phyloP scores from a whole-genome alignment of 92 coral and sea anemone species.

The Desmophyllum pertusum region DNA sequence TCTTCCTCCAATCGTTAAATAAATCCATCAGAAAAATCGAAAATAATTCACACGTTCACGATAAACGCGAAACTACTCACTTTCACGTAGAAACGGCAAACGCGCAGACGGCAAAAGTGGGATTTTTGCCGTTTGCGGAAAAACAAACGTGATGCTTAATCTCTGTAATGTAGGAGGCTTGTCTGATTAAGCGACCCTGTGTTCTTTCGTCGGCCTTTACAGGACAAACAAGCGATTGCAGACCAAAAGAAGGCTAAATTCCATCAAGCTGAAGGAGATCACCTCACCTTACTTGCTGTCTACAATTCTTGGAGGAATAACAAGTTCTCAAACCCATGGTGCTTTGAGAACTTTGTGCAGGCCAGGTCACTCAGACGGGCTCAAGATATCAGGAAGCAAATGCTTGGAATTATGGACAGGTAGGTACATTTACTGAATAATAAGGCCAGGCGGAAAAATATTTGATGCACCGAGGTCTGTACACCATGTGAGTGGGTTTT shows the following conservation, averaged over 20 bases:
- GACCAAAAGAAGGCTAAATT: slow-evolving; percentile 99
- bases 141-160: too few species aligned
- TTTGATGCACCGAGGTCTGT: too few species aligned
- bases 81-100: too few species aligned
- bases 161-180: too few species aligned
- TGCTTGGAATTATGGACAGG: slow-evolving; percentile 99
- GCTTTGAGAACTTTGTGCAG: slow-evolving; percentile 99
- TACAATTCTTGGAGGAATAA: slow-evolving; percentile 98
- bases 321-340: slow-evolving; percentile 99
- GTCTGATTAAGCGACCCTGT: background rate
- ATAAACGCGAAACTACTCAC: too few species aligned
- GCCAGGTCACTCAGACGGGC: slow-evolving; percentile 98
- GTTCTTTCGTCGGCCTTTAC: background rate
- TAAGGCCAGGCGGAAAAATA: too few species aligned
- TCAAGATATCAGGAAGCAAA: slow-evolving; percentile 97
- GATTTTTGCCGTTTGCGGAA: too few species aligned
- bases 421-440: background rate
- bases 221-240: slow-evolving; percentile 99
- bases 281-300: slow-evolving; percentile 92
- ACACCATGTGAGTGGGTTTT: background rate
- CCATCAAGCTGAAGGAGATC: slow-evolving; percentile 98
- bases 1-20: too few species aligned
- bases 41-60: too few species aligned
- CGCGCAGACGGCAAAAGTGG: too few species aligned
- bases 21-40: too few species aligned